phyloP scores from a whole-genome alignment of 2,113 vertebrate species.

The Cyanistes caeruleus region DNA sequence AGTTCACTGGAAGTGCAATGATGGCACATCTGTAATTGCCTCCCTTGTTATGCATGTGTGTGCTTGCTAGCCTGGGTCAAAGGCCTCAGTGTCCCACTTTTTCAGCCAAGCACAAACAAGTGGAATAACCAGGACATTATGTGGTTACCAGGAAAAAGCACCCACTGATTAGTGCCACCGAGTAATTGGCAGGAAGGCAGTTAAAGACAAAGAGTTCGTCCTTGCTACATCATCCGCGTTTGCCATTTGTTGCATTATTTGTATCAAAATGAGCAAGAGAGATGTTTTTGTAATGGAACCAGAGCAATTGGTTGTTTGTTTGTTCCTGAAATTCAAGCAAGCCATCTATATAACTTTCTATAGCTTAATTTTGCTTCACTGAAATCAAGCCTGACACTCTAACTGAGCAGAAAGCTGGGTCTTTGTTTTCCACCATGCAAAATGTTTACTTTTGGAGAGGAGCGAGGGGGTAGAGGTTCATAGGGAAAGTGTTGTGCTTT shows the following conservation, averaged over 20 bases:
- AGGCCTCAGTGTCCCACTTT: neutral
- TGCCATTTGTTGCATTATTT: neutral
- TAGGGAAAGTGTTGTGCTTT: neutral
- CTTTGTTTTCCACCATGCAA: neutral
- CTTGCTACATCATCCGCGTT: neutral
- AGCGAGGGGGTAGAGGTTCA: neutral
- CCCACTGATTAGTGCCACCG: neutral
- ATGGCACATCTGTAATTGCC: neutral
- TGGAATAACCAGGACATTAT: neutral
- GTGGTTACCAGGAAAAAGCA: neutral
- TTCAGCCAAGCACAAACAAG: neutral
- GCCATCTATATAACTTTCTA: rapidly evolving
- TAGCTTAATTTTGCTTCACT: neutral
- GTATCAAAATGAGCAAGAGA: neutral
- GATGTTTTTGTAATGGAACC: neutral
- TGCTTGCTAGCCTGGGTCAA: neutral
- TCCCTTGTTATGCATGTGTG: neutral
- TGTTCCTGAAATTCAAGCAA: neutral
- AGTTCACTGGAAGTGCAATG: neutral
- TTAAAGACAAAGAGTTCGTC: neutral
- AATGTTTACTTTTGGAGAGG: neutral
- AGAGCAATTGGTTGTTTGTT: neutral
- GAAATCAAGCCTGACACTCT: neutral
- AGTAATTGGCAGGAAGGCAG: neutral
- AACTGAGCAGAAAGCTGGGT: neutral